Conservation (phyloP, 2,113 vertebrate genomes). For the Galemys pyrenaicus region DNA sequence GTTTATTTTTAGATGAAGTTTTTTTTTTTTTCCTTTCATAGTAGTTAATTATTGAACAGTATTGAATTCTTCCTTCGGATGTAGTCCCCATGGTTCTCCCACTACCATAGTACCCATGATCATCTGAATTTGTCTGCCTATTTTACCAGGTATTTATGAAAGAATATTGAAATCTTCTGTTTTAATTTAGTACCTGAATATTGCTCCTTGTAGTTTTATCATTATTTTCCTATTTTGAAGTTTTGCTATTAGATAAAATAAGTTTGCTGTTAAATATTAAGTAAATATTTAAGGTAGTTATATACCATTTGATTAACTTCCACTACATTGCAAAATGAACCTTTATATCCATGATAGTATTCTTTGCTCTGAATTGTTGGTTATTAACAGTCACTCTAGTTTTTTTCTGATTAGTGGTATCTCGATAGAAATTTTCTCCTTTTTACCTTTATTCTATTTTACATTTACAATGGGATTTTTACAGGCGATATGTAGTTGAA, state of each 20-base stretch:
- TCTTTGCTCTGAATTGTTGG: neutral
- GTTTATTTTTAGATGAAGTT: too few species aligned
- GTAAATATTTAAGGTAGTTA: neutral
- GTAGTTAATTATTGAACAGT: too few species aligned
- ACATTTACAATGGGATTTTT: neutral
- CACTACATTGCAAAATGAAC: neutral
- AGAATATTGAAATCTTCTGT: neutral
- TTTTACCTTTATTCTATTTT: slow-evolving; percentile 13
- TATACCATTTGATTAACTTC: neutral
- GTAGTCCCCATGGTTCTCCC: too few species aligned
- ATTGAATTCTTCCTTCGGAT: too few species aligned
- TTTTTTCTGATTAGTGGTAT: neutral
- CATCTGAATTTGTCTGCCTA: neutral
- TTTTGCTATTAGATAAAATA: neutral
- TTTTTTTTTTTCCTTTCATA: too few species aligned
- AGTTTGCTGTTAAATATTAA: too few species aligned
- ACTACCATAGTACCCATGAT: neutral
- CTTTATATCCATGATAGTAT: neutral
- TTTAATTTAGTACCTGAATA: neutral
- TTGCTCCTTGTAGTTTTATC: neutral
- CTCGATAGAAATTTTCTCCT: neutral
- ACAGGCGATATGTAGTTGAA: neutral
- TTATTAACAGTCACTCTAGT: neutral
- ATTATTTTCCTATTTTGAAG: neutral
- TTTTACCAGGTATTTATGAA: neutral